phyloP scores from a whole-genome alignment of 2,113 vertebrate genomes.

The Peromyscus maniculatus region DNA sequence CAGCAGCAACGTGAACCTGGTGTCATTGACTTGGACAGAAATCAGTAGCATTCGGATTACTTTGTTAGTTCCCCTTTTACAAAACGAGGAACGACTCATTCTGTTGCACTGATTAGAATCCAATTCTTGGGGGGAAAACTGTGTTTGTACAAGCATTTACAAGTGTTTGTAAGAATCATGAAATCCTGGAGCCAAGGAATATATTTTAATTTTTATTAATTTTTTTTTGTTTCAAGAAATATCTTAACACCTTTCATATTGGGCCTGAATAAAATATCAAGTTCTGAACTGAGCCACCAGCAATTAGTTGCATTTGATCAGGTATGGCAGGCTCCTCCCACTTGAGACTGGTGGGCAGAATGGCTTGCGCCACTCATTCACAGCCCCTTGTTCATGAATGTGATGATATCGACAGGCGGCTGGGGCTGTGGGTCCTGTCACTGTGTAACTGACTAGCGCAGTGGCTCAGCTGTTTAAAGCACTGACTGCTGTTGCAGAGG shows the following conservation, averaged over 20 bases:
- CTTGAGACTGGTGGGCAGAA: not conserved
- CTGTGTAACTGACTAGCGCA: not conserved
- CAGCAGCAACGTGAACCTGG: not conserved
- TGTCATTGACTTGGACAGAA: not conserved
- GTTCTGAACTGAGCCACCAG: not conserved
- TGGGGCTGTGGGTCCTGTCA: not conserved
- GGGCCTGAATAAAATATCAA: not conserved
- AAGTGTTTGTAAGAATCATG: not conserved
- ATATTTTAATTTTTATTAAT: not conserved
- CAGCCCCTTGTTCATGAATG: not conserved
- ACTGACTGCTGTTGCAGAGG: not conserved
- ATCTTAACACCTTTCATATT: not conserved
- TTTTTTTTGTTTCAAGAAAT: not conserved
- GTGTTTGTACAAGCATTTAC: not conserved
- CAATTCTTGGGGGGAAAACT: not conserved
- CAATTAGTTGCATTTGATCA: not conserved
- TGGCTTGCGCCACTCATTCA: not conserved
- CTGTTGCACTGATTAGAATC: not conserved
- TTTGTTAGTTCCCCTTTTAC: constrained; percentile 32
- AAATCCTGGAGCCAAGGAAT: not conserved
- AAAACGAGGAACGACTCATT: constrained; percentile 48
- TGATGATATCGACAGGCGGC: not conserved
- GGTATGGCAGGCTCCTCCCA: not conserved
- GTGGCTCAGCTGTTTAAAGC: not conserved
- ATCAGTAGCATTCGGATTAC: not conserved